A percentile compares a stretch with the other conserved stretches of the same genome.
Evolutionary conservation across 2,888 invertebrate genomes (phyloP).

Genomic region (Andrena bucephala): DNA sequence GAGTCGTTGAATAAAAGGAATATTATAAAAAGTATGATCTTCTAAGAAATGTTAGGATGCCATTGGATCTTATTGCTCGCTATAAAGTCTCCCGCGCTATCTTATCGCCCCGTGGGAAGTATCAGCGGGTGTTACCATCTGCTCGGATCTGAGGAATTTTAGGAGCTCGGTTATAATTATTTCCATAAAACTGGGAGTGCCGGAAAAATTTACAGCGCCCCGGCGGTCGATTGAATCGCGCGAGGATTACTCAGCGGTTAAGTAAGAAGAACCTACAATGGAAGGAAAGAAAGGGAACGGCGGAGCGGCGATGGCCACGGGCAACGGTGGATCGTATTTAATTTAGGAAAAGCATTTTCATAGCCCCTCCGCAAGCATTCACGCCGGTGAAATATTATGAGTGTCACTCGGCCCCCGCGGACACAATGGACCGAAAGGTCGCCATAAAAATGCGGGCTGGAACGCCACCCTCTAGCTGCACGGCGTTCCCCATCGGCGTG

Average conservation of each 20-base stretch:
- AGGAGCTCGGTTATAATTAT: not conserved
- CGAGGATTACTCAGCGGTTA: not conserved
- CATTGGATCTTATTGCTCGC: no score
- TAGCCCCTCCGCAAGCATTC: slow-evolving; percentile 19
- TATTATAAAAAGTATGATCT: no score
- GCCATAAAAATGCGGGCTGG: slow-evolving; percentile 51
- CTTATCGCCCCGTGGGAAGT: no score
- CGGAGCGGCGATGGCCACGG: slow-evolving; percentile 19
- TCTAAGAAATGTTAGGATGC: no score
- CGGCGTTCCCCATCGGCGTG: slow-evolving; percentile 14
- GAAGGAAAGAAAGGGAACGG: not conserved
- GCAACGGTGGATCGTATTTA: slow-evolving; percentile 47
- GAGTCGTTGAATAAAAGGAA: no score
- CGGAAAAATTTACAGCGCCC: not conserved
- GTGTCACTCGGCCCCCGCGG: slow-evolving; percentile 40
- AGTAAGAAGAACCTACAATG: not conserved
- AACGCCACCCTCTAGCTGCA: slow-evolving; percentile 19
- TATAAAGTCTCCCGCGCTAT: no score
- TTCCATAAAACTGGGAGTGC: not conserved
- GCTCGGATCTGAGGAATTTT: not conserved
- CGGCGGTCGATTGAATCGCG: not conserved
- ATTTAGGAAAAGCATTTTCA: slow-evolving; percentile 55
- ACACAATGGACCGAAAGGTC: slow-evolving; percentile 54
- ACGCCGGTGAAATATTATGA: slow-evolving; percentile 50
- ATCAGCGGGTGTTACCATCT: not conserved